phyloP scores from a whole-genome alignment of 2,797 vertebrate genomes.

The Sebastes oblongus region DNA sequence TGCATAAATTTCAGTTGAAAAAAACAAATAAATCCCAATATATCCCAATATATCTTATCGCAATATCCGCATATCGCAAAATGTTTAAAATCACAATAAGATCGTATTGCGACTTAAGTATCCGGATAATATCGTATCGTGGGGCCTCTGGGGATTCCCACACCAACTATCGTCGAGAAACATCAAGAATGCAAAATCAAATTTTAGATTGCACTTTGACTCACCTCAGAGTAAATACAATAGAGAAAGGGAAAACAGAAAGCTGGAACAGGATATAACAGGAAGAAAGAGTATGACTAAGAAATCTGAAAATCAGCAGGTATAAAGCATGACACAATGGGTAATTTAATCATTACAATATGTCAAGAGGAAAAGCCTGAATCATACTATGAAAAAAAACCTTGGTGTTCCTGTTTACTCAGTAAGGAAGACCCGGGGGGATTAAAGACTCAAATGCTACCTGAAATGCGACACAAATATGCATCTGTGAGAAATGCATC shows the following conservation, averaged over 20 bases:
- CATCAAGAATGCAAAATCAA: background rate
- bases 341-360: background rate
- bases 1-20: no score
- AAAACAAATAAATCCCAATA: no score
- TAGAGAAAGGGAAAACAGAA: background rate
- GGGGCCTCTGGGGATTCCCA: background rate
- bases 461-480: constrained; percentile 39
- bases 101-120: background rate
- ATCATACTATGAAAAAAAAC: background rate
- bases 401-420: constrained; percentile 22
- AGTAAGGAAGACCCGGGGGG: background rate
- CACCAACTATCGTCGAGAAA: background rate
- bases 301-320: constrained; percentile 12
- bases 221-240: background rate
- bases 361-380: background rate
- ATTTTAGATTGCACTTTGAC: background rate
- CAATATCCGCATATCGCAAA: no score
- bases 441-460: constrained; percentile 11
- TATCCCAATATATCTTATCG: no score
- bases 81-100: background rate
- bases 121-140: background rate
- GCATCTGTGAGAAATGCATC: constrained; percentile 29
- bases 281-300: constrained; percentile 1
- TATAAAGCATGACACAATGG: constrained; percentile 7
- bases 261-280: background rate